Evolutionary conservation across 2,888 invertebrate species (phyloP).

Genomic region (Hirtodrosophila trivittata): DNA sequence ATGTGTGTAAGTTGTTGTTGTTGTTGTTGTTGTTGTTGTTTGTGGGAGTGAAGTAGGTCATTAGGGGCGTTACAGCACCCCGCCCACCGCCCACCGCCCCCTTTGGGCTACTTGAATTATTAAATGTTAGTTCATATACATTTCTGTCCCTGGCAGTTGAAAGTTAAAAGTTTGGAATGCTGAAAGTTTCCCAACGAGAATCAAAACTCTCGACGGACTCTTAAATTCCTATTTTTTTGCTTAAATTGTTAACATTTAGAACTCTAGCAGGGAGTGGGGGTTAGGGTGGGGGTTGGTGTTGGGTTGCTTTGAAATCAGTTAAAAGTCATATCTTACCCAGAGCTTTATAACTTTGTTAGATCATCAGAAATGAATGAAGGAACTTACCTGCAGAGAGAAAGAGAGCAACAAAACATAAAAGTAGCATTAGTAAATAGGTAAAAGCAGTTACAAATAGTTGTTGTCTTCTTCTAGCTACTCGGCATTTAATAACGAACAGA

Average conservation of each 20-base stretch:
- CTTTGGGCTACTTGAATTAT: slow-evolving; percentile 73
- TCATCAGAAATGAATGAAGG: background rate
- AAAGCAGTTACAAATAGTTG: no score
- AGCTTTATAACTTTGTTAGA: slow-evolving; percentile 9
- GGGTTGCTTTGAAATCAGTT: background rate
- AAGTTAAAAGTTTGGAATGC: slow-evolving; percentile 30
- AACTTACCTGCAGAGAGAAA: slow-evolving; percentile 24
- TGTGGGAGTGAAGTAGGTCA: slow-evolving; percentile 66
- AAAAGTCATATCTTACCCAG: slow-evolving; percentile 16
- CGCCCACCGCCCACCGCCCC: slow-evolving; percentile 16
- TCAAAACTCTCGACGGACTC: slow-evolving; percentile 40
- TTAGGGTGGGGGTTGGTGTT: slow-evolving; percentile 11
- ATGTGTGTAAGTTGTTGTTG: slow-evolving; percentile 23
- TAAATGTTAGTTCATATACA: slow-evolving; percentile 65
- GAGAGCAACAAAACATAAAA: slow-evolving; percentile 1
- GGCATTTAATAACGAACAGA: no score
- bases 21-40: slow-evolving; percentile 37
- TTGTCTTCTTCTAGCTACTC: no score
- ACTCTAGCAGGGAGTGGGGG: background rate
- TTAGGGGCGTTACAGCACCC: slow-evolving; percentile 59
- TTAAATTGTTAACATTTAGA: slow-evolving; percentile 38
- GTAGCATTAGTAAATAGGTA: no score
- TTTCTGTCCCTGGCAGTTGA: slow-evolving; percentile 47
- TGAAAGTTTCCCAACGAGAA: slow-evolving; percentile 35
- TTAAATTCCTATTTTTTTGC: slow-evolving; percentile 45